These are phyloP conservation scores for Micronycteris hirsuta DNA, from an alignment of 2,113 vertebrate genomes.

Conservation along the genomic window DNA sequence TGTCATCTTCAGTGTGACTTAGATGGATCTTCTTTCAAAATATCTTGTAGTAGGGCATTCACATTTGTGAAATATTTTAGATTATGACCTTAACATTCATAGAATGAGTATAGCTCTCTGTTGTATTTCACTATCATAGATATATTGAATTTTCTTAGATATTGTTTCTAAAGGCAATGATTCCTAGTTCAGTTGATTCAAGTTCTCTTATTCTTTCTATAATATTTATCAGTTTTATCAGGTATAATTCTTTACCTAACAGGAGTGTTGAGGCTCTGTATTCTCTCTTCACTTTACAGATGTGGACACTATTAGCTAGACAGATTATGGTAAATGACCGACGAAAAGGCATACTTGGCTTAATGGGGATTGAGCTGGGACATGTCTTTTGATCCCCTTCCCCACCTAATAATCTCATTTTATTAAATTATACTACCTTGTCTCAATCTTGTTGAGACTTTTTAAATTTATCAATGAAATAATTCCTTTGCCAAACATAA, in stretches of 20 bases:
- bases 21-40: not conserved
- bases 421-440: not conserved
- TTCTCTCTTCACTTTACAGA: not conserved
- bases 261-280: not conserved
- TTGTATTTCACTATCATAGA: not conserved
- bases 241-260: not conserved
- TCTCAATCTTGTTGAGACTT: not conserved
- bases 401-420: not conserved
- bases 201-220: not conserved
- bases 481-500: not conserved
- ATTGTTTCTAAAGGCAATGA: not conserved
- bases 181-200: not conserved
- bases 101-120: not conserved
- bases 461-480: not conserved
- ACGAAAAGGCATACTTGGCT: not conserved
- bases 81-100: not conserved
- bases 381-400: not conserved
- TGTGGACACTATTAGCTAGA: not conserved
- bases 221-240: not conserved
- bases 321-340: not conserved
- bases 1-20: not conserved
- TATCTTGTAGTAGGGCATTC: not conserved
- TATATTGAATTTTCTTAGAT: not conserved
- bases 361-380: not conserved
- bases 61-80: not conserved